Evolutionary conservation across 2,888 invertebrate genomes (phyloP), one percentile per base, ranked within the genome.

Genomic region (Minunthozetes semirufus): DNA sequence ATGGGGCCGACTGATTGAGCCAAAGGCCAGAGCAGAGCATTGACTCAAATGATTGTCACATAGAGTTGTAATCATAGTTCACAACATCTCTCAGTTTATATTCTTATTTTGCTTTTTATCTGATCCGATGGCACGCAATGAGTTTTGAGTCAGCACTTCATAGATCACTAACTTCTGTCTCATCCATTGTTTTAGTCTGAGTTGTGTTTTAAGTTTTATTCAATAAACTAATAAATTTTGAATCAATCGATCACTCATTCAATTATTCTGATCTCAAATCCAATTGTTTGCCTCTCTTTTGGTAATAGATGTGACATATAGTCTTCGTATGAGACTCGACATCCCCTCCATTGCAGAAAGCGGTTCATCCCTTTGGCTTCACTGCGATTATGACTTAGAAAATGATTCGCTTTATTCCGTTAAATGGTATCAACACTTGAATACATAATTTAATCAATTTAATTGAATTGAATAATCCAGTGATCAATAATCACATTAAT

Each of bases 371-470:
- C 72, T 77, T n/a, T 78, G 77, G 77, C 74, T 78, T 25, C 76
- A 76, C 71, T 78, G 78, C 70, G 77, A 76, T 66, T 78, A 77
- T 63, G 78, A 78, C 72, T 74, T 78, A 42, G 78, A 77, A 61
- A 75, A 66, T 5, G 78, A 78, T 73, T 77, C 76, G 19, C 72
- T 78, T n/a, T 78, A 78, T 75, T 78, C 78, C 4, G 78, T 75
- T 25, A 75, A 75, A 75, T 75, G 75, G 75, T 75, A 75, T 50
- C n/a, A 15, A 38, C 27, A 11, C 15, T 42, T 68, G 17, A 33
- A 17, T 59, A 59, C 11, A 22, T 63, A 63, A 33, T 17, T 25
- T 3, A 6, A 59, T 25, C 22, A 53, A 8, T n/a, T 53, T 53
- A 61, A 27, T 29, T 19, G 3, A 29, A 27, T 27, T 25, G 1